Evolutionary conservation across 2,888 invertebrate genomes (phyloP), one percentile per base, ranked within the genome.

Genomic region (Agrotis puta): DNA sequence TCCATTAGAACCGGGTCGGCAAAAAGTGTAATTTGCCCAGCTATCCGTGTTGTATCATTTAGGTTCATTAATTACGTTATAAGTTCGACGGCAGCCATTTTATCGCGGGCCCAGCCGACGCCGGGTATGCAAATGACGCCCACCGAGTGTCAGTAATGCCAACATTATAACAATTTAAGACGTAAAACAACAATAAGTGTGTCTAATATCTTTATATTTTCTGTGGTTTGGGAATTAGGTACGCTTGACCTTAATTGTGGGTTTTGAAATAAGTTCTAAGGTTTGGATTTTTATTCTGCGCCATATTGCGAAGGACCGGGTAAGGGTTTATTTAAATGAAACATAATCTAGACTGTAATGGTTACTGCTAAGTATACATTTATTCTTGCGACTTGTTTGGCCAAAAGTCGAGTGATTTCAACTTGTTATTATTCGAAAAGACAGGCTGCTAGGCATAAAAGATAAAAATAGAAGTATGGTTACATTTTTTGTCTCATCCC

Each of bases 151-250:
- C 88, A 80, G 85, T 92, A 95, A 96, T 94, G 94, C 90, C 79
- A 87, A 88, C 91, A 93, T 95, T 94, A 92, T 93, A 93, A 93
- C 95, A 95, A 94, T 95, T 95, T 94, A 95, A 95, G 95, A 95
- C 94, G 92, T 94, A 92, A 92, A 94, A 94, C 93, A 94, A 94
- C 93, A 94, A 92, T 94, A 92, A 93, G 90, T 91, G 89, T 81
- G 81, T 85, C 88, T 89, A 88, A 89, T 89, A 90, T 85, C 82
- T 70, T 79, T 77, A 81, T 80, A 80, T 81, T 85, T 81, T 74
- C 20, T 64, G 61, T 51, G 66, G 74, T 68, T 63, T 27, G 39
- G 64, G 65, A 74, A 78, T 74, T 65, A 61, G 65, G 70, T 70
- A 57, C 53, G 66, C 66, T 69, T 63, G 71, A 80, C 77, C 82